A percentile compares a stretch with the other conserved stretches of the same genome.
These are phyloP conservation scores for Mycetomoellerius zeteki DNA, from an alignment of 1,140 invertebrate species.

Conservation along the genomic window DNA sequence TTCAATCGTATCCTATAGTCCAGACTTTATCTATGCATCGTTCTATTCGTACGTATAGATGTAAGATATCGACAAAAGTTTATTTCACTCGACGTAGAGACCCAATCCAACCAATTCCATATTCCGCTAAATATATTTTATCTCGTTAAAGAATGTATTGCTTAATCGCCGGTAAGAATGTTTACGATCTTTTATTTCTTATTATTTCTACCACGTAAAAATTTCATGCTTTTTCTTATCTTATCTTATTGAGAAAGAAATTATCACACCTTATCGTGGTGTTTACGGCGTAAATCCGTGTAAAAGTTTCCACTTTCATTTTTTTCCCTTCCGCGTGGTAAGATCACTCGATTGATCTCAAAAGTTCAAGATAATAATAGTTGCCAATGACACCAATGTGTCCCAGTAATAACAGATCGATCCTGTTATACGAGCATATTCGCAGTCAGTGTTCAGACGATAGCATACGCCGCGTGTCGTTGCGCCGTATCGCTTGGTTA, in stretches of 20 bases:
- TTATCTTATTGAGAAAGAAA: neutral
- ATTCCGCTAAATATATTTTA: neutral
- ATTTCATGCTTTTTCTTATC: neutral
- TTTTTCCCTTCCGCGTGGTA: neutral
- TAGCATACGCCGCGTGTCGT: neutral
- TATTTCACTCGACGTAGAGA: neutral
- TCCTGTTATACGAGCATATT: slow-evolving; percentile 26
- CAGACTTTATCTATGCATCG: neutral
- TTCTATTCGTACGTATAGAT: slow-evolving; percentile 8
- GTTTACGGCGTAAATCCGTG: too few relatives aligned
- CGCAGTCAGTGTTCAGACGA: slow-evolving; percentile 6
- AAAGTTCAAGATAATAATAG: slow-evolving; percentile 45
- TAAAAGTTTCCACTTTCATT: slow-evolving; percentile 23
- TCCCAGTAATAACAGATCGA: slow-evolving; percentile 46
- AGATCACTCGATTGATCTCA: neutral
- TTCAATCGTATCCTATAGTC: neutral
- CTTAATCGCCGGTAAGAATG: neutral
- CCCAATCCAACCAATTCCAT: neutral
- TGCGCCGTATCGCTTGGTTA: slow-evolving; percentile 16
- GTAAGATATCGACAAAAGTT: neutral
- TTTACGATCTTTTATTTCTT: neutral
- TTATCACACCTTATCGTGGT: neutral
- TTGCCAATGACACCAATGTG: slow-evolving; percentile 47
- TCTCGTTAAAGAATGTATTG: neutral
- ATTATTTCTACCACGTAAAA: neutral